Conservation (phyloP, 2,797 vertebrate genomes). For the Cirrhinus mrigala region DNA sequence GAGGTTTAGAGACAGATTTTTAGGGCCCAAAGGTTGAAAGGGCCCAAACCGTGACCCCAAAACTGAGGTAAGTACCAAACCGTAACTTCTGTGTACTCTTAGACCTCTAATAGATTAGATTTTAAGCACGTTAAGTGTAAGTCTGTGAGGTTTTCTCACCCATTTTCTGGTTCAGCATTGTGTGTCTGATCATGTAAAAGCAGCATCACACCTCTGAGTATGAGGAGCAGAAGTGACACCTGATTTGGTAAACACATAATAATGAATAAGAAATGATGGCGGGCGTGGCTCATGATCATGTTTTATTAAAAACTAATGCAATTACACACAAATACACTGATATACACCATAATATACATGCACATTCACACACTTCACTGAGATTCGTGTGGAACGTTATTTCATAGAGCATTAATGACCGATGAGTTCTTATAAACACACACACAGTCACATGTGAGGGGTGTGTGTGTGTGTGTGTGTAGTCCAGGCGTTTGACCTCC, state of each 20-base stretch:
- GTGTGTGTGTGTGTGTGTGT: slow-evolving; percentile 36
- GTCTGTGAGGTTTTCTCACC: too few relatives aligned
- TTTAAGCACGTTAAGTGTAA: too few relatives aligned
- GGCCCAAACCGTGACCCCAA: too few relatives aligned
- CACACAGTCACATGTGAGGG: slow-evolving; percentile 7
- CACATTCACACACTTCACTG: slow-evolving; percentile 9
- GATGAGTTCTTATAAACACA: slow-evolving; percentile 14
- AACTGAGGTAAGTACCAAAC: too few relatives aligned
- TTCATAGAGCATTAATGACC: background rate
- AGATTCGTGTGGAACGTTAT: background rate
- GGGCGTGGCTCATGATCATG: background rate
- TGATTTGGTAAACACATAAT: slow-evolving; percentile 1
- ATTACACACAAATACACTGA: slow-evolving; percentile 20
- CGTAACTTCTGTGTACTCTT: too few relatives aligned
- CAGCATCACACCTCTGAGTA: background rate
- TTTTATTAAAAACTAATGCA: slow-evolving; percentile 22
- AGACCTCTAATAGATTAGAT: too few relatives aligned
- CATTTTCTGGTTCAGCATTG: background rate
- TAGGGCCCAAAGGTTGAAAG: too few relatives aligned
- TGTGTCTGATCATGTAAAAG: background rate
- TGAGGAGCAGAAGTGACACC: background rate
- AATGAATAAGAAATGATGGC: background rate
- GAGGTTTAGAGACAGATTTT: too few relatives aligned
- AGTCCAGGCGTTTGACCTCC: slow-evolving; percentile 63
- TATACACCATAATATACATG: background rate